phyloP scores from a whole-genome alignment of 2,113 vertebrate species.

The Phocoena phocoena region DNA sequence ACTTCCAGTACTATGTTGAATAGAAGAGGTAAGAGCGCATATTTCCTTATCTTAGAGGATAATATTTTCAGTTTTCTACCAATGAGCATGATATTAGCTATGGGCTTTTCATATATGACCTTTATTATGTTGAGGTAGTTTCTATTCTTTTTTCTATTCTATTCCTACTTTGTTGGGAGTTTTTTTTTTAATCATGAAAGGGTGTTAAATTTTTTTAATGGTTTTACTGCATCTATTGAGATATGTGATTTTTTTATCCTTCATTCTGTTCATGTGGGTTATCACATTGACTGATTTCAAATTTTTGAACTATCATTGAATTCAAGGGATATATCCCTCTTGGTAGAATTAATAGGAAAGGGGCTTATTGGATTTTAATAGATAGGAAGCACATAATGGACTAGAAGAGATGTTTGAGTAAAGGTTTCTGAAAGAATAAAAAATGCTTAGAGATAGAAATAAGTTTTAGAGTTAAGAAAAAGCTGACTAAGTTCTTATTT shows the following conservation, averaged over 20 bases:
- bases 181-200: not conserved
- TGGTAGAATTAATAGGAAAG: not conserved
- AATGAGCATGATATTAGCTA: not conserved
- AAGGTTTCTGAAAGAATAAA: not conserved
- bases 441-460: not conserved
- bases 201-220: not conserved
- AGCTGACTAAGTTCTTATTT: not conserved
- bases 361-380: not conserved
- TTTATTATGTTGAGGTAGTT: not conserved
- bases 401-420: not conserved
- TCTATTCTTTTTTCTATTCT: not conserved
- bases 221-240: not conserved
- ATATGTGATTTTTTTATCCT: not conserved
- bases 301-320: not conserved
- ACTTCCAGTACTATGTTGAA: not conserved
- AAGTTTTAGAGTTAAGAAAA: too few species aligned
- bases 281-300: not conserved
- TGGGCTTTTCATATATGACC: not conserved
- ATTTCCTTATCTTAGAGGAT: not conserved
- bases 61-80: too few species aligned
- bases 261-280: not conserved
- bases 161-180: not conserved
- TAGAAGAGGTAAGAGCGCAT: not conserved
- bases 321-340: not conserved
- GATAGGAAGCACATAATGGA: not conserved